Conservation (phyloP, 1,140 invertebrate species). For the Hestina assimilis region DNA sequence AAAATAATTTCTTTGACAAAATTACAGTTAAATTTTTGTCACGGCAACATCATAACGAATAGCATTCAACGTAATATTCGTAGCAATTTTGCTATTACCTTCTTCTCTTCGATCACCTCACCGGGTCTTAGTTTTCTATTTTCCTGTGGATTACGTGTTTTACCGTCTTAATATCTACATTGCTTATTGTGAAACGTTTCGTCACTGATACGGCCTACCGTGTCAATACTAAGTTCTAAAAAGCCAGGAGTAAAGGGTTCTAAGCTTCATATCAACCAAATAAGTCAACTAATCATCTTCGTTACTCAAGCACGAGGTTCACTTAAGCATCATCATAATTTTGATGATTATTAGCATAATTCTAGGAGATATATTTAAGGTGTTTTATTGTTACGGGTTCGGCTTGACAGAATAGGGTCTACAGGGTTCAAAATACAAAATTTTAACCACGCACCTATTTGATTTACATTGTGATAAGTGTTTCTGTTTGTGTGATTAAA, state of each 20-base stretch:
- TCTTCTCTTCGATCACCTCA: conserved; percentile 94
- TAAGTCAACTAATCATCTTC: conserved; percentile 48
- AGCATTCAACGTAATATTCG: conserved; percentile 71
- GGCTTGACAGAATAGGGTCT: conserved; percentile 73
- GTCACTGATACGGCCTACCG: conserved; percentile 27
- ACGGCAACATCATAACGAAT: conserved; percentile 68
- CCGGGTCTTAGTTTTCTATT: conserved; percentile 92
- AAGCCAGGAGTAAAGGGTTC: conserved; percentile 65
- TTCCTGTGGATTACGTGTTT: conserved; percentile 77
- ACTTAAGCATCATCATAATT: conserved; percentile 53
- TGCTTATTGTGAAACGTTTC: conserved; percentile 40
- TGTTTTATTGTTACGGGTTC: conserved; percentile 70
- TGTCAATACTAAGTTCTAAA: conserved; percentile 43
- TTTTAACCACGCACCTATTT: conserved; percentile 28
- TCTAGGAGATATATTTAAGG: conserved; percentile 47
- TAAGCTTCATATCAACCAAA: conserved; percentile 52
- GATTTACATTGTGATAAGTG: conserved; percentile 5
- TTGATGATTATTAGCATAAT: conserved; percentile 51
- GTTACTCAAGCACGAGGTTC: conserved; percentile 55
- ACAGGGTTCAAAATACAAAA: conserved; percentile 36
- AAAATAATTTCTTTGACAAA: conserved; percentile 47
- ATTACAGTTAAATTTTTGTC: conserved; percentile 65
- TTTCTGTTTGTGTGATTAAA: conserved; percentile 10
- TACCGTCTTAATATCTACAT: conserved; percentile 68
- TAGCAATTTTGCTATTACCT: conserved; percentile 93